Percentiles rank a stretch among this genome's conserved stretches.
Conservation (phyloP, 2,113 vertebrate species). For the Aspiorhynchus laticeps region DNA sequence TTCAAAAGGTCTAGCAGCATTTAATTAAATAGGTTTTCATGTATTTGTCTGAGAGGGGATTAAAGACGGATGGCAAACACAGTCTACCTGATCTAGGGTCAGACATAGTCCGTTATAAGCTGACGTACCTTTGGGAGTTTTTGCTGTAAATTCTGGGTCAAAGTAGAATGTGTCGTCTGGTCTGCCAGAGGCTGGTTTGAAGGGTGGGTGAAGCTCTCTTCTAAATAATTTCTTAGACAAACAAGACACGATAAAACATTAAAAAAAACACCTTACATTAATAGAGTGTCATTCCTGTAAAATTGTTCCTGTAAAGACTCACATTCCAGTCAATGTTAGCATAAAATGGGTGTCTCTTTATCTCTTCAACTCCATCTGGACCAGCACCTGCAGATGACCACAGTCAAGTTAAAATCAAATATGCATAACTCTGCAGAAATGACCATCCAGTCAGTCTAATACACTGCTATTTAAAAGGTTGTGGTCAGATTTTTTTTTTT, state of each 20-base stretch:
- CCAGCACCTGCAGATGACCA: constrained; percentile 77
- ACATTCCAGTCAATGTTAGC: constrained; percentile 85
- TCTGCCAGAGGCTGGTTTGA: constrained; percentile 88
- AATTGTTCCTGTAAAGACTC: constrained; percentile 60
- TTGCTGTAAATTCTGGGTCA: constrained; percentile 90
- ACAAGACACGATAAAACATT: constrained; percentile 5
- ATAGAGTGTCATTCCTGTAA: background rate
- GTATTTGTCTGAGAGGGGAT: constrained; percentile 10
- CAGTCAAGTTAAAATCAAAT: background rate
- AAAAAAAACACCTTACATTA: background rate
- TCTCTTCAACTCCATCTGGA: constrained; percentile 84
- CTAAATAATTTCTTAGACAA: constrained; percentile 84
- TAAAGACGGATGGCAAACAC: background rate
- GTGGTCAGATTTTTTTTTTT: background rate
- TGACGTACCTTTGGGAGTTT: constrained; percentile 87
- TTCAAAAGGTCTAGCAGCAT: constrained; percentile 36
- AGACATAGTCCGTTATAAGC: background rate
- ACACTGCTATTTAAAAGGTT: background rate
- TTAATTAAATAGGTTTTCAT: constrained; percentile 28
- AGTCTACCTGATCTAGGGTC: background rate
- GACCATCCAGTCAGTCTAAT: background rate
- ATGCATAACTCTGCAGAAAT: background rate
- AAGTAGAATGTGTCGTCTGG: constrained; percentile 92
- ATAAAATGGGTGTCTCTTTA: constrained; percentile 85
- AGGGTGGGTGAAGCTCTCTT: constrained; percentile 88